Evolutionary conservation across 2,888 invertebrate species (phyloP).

Genomic region (Crepidodera aurea): DNA sequence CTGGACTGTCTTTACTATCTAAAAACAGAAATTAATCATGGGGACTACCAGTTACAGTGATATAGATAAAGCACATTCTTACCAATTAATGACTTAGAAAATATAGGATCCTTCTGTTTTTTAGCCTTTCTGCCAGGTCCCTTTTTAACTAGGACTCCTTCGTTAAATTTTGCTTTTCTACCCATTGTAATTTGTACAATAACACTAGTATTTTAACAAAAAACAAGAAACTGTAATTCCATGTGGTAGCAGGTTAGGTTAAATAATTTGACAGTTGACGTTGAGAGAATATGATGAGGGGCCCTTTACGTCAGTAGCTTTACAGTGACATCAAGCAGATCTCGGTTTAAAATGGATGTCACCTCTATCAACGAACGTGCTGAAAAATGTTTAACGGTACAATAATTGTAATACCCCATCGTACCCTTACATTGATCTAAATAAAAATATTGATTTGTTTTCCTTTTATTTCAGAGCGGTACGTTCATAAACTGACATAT

Average conservation of each 20-base stretch:
- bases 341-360: no score
- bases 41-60: neutral
- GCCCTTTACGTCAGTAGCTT: no score
- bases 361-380: no score
- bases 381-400: no score
- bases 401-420: no score
- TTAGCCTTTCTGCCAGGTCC: constrained; percentile 88
- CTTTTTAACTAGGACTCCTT: constrained; percentile 73
- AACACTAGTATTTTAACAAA: neutral
- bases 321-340: no score
- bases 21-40: constrained; percentile 43
- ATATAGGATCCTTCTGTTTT: constrained; percentile 84
- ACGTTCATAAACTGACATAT: no score
- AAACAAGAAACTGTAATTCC: neutral
- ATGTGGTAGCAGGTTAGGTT: neutral
- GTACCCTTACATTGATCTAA: no score
- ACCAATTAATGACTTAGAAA: constrained; percentile 68
- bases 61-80: constrained; percentile 30
- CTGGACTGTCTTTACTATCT: constrained; percentile 61
- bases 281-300: no score
- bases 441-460: no score
- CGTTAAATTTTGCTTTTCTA: constrained; percentile 80
- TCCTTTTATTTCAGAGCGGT: no score
- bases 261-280: neutral
- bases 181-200: constrained; percentile 70